Conservation (phyloP, 2,888 invertebrate species). For the Limnephilus auricula region DNA sequence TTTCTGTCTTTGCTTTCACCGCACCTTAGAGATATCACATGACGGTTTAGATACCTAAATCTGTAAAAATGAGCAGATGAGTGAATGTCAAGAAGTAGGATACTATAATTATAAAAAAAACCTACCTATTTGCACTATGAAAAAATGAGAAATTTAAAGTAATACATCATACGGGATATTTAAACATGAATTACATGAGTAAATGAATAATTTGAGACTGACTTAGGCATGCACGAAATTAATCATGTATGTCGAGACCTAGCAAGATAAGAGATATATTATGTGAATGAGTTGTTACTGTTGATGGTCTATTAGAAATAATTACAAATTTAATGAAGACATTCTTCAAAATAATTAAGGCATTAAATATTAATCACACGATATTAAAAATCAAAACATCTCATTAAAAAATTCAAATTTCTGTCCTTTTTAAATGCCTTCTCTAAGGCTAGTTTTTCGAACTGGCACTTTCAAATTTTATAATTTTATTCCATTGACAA, state of each 20-base stretch:
- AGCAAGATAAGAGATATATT: not conserved
- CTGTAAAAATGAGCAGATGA: too few species aligned
- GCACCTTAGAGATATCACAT: not conserved
- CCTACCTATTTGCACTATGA: not conserved
- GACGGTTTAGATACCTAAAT: too few species aligned
- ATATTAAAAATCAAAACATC: slow-evolving; percentile 46
- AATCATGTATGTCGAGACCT: not conserved
- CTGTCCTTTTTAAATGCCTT: slow-evolving; percentile 20
- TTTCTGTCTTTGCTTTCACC: not conserved
- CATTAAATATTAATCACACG: slow-evolving; percentile 32
- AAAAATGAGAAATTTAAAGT: not conserved
- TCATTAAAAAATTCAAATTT: slow-evolving; percentile 49
- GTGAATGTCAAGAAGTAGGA: not conserved
- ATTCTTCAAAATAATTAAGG: slow-evolving; percentile 45
- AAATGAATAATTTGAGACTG: not conserved
- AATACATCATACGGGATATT: not conserved
- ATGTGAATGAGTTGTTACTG: slow-evolving; percentile 36
- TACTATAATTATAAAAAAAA: too few species aligned
- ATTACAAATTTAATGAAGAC: slow-evolving; percentile 40
- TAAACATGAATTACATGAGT: not conserved
- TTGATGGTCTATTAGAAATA: slow-evolving; percentile 40
- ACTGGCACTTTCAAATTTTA: not conserved
- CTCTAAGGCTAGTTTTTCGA: not conserved
- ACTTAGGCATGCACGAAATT: not conserved
- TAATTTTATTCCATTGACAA: not conserved